Percentiles rank a stretch among this genome's conserved stretches.
phyloP scores from a whole-genome alignment of 2,113 vertebrate genomes.

The Hipposideros armiger region DNA sequence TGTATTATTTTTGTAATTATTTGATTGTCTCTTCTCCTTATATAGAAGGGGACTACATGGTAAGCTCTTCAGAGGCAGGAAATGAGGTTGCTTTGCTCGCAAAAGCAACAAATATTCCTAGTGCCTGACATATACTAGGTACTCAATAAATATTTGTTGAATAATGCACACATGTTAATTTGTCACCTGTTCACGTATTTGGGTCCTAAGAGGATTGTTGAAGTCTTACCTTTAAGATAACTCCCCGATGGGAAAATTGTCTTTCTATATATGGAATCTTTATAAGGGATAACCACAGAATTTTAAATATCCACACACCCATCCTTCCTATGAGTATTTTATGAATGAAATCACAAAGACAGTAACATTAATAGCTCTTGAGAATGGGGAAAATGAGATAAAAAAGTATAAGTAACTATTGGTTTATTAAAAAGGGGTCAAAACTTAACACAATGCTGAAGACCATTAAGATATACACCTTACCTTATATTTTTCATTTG shows the following conservation, averaged over 20 bases:
- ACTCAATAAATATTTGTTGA: background rate
- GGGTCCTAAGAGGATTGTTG: background rate
- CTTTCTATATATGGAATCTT: background rate
- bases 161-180: background rate
- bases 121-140: background rate
- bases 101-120: background rate
- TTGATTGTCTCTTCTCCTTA: background rate
- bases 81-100: background rate
- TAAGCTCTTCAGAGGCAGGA: background rate
- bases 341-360: constrained; percentile 45
- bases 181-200: background rate
- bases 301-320: background rate
- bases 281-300: background rate
- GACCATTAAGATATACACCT: constrained; percentile 22
- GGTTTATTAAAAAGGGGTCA: background rate
- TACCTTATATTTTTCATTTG: constrained; percentile 99
- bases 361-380: constrained; percentile 20
- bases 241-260: background rate
- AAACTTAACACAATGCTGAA: background rate
- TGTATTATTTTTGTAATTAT: background rate
- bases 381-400: constrained; percentile 32
- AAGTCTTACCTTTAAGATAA: background rate
- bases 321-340: constrained; percentile 12
- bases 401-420: constrained; percentile 47
- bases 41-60: background rate